Base-by-base conservation (phyloP, 1,140 invertebrate species). In the Danaus melanippus region DNA sequence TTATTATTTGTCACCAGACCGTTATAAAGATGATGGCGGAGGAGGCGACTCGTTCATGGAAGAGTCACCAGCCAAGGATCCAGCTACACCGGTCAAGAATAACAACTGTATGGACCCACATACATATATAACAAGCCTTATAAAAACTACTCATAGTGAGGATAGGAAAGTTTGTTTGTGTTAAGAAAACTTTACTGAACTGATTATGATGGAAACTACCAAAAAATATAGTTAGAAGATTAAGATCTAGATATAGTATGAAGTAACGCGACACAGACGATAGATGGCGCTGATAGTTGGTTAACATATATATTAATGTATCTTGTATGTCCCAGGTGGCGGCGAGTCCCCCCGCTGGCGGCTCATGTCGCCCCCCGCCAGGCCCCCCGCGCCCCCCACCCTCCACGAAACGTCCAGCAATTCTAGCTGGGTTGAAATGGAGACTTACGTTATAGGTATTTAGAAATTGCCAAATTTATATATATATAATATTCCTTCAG, bases 381-480 rank as follows among this genome's bases (percentile, higher is more conserved):
- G 75, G 8, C 77, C 74, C 5, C 10, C 65, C 73, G 45, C 72
- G 68, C 17, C 62, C 66, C 17, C 58, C 62, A 12, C 62, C 67
- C 32, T 5, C 5, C 75, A 76, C 62, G 84, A 87, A 63, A 77
- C 79, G 46, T 87, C 87, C 11, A 89, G 88, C 60, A 96, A 96
- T 84, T 97, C 94, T 44, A 96, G 93, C 32, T 97, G 95, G 96
- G 93, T 93, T 0, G 95, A 96, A 82, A 91, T 97, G 89, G 94
- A 96, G 76, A 92, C 92, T 0, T 94, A 93, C 71, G 92, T 97
- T 40, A 96, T 97, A 67, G 95, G 95, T 58, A 43, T 7, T 7
- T 32, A 32, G 0, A 32, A 5, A 32, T 32, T 32, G 21, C 2
- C 21, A 1, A 32, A 32, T 32, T 3, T 8, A 32, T 32, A 32